A percentile compares a stretch with the other conserved stretches of the same genome.
Evolutionary conservation across 2,888 invertebrate genomes (phyloP).

Genomic region (Spodoptera picta): DNA sequence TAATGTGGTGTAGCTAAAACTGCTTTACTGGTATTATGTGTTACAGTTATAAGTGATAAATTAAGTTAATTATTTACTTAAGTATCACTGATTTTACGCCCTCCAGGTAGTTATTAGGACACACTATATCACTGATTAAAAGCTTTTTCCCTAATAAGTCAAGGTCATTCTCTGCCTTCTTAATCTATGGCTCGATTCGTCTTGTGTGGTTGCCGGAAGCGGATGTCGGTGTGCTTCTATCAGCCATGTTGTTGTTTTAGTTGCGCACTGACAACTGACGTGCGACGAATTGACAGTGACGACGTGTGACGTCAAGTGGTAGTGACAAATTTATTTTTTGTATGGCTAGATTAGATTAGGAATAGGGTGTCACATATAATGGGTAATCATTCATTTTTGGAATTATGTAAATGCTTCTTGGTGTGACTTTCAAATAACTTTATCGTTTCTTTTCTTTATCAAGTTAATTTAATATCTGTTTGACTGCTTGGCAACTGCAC

Average conservation of each 20-base stretch:
- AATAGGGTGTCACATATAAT: background rate
- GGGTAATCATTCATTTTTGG: no score
- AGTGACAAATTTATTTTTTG: slow-evolving; percentile 67
- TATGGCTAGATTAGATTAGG: background rate
- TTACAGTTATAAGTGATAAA: no score
- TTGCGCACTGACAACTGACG: slow-evolving; percentile 65
- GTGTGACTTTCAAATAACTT: no score
- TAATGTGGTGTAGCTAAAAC: slow-evolving; percentile 15
- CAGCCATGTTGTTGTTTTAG: slow-evolving; percentile 69
- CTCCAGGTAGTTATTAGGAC: no score
- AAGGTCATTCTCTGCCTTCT: slow-evolving; percentile 30
- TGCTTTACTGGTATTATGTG: no score
- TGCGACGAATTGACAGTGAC: slow-evolving; percentile 60
- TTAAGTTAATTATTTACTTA: no score
- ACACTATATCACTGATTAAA: background rate
- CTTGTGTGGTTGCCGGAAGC: slow-evolving; percentile 80
- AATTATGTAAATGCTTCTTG: no score
- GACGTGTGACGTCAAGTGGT: slow-evolving; percentile 52
- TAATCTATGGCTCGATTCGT: slow-evolving; percentile 63
- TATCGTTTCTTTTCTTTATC: no score
- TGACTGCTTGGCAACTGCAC: no score
- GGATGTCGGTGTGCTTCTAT: slow-evolving; percentile 79
- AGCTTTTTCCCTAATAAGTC: slow-evolving; percentile 17
- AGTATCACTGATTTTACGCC: no score
- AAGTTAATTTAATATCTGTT: no score